Evolutionary conservation across 2,797 vertebrate species (phyloP).

Genomic region (Orientallactaga sibirica): DNA sequence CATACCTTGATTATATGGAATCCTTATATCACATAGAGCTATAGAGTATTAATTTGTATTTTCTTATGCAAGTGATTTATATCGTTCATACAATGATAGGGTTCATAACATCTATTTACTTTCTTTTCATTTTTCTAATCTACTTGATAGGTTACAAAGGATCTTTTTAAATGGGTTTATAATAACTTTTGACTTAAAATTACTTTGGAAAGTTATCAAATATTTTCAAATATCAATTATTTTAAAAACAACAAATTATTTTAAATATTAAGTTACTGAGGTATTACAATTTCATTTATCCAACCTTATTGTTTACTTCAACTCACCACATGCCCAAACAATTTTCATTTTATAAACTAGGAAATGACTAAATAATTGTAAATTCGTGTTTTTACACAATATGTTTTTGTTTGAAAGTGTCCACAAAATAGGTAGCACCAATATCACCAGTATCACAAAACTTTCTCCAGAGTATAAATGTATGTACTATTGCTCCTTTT

Average conservation of each 20-base stretch:
- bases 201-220: conserved; percentile 44
- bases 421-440: too few species aligned
- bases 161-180: conserved; percentile 45
- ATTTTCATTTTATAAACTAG: conserved; percentile 30
- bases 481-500: conserved; percentile 22
- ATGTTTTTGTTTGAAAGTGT: conserved; percentile 41
- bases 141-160: conserved; percentile 44
- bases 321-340: not conserved
- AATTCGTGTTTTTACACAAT: conserved; percentile 28
- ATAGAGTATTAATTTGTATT: conserved; percentile 45
- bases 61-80: conserved; percentile 50
- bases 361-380: conserved; percentile 58
- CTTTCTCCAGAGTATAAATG: conserved; percentile 36
- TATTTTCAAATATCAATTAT: not conserved
- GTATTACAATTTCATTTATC: conserved; percentile 20
- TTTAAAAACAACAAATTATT: too few species aligned
- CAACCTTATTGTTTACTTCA: conserved; percentile 18
- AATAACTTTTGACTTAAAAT: conserved; percentile 22
- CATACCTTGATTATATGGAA: conserved; percentile 4
- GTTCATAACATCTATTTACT: conserved; percentile 36
- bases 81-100: not conserved
- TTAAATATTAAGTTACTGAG: too few species aligned
- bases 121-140: not conserved
- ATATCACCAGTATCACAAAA: not conserved
- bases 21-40: conserved; percentile 28